Conservation (phyloP, 2,797 vertebrate genomes). For the Notolepis coatsorum region DNA sequence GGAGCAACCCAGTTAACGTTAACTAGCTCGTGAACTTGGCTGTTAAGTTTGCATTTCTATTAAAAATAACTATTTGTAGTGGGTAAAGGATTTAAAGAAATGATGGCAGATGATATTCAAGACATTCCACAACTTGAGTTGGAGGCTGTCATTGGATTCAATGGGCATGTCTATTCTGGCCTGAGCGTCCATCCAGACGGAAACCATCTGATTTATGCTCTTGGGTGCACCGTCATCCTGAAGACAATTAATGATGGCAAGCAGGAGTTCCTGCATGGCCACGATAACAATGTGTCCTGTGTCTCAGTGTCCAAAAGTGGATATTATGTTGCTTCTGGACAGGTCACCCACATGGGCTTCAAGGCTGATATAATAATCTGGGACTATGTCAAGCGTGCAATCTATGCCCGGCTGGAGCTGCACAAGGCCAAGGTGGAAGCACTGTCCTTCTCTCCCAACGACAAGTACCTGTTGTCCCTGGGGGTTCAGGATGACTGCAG, state of each 20-base stretch:
- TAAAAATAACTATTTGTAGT: too few relatives aligned
- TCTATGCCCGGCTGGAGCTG: slow-evolving; percentile 82
- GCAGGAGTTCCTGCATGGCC: slow-evolving; percentile 89
- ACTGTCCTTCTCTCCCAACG: slow-evolving; percentile 89
- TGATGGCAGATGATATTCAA: slow-evolving; percentile 70
- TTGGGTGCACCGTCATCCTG: slow-evolving; percentile 88
- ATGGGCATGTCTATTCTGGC: slow-evolving; percentile 85
- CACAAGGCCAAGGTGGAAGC: slow-evolving; percentile 91
- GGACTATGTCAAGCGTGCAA: slow-evolving; percentile 81
- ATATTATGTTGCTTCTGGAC: slow-evolving; percentile 88
- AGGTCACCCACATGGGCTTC: slow-evolving; percentile 90
- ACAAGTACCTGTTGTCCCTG: slow-evolving; percentile 87
- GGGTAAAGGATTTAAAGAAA: too few relatives aligned
- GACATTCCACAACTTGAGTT: slow-evolving; percentile 75
- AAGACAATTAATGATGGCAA: slow-evolving; percentile 80
- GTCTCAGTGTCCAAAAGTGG: slow-evolving; percentile 85
- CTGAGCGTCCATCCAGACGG: slow-evolving; percentile 87
- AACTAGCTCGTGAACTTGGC: too few relatives aligned
- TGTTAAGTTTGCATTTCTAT: too few relatives aligned
- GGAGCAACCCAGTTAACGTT: too few relatives aligned
- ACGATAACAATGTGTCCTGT: slow-evolving; percentile 90
- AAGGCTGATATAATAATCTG: slow-evolving; percentile 92
- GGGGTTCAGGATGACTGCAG: slow-evolving; percentile 92
- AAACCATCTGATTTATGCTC: slow-evolving; percentile 88
- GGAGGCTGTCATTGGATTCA: slow-evolving; percentile 89